Base-by-base conservation (phyloP, 2,888 invertebrate species). In the Agrotis exclamationis region DNA sequence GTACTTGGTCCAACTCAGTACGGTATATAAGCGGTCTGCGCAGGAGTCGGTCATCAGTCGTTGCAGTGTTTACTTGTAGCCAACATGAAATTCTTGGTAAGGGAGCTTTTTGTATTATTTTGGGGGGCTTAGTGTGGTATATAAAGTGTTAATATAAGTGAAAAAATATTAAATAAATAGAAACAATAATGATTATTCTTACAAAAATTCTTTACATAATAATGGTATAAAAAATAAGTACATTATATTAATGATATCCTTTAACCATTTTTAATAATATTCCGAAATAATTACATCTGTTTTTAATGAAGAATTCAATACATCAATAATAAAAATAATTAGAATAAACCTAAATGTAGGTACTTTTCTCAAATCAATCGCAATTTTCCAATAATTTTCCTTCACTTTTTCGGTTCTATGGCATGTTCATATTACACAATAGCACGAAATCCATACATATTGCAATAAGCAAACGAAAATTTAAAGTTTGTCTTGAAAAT, bases 61-160 rank as follows among this genome's bases (percentile, higher is more conserved):
- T 87, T 89, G 90, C 84, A 72, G 87, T 85, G 86, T 66, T 54
- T 73, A 81, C 79, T 86, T 84, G 77, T 84, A 79, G 79, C 82
- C 93, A 93, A 88, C 92, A 93, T 93, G 93, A 93, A 93, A 87
- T 93, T 93, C 91, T 86, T 93, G 93, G 93, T 93, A 92, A 93
- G 93, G 85, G 81, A 75, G 59, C 64, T 69, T 72, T 83, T 70
- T 71, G 6, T 70, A 63, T 81, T 76, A 63, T 69, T 78, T 62
- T 28, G 39, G 71, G 70, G 56, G 59, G 24, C 48, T 50, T 68
- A 20, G 3, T 44, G 64, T 62, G 20, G 9, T 56, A 50, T 62
- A 73, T 63, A 60, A 58, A 66, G 44, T 68, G 47, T 63, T 33
- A 16, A 0, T 28, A 20, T n/a, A 13, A 33, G 14, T 77, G 22